phyloP scores from a whole-genome alignment of 2,888 invertebrate species.

The Sericinus montela region DNA sequence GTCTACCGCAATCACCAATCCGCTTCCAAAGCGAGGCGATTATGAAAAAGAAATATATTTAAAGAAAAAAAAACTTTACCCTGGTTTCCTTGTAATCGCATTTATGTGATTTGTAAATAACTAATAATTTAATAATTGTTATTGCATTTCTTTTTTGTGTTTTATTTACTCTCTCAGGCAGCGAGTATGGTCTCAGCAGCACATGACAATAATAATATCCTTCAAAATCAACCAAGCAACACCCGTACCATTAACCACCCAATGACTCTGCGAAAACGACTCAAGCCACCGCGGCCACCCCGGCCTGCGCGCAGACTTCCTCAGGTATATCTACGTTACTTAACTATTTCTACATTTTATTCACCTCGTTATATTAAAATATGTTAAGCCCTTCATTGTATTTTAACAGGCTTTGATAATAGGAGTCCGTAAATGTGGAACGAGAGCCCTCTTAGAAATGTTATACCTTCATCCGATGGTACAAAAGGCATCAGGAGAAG shows the following conservation, averaged over 20 bases:
- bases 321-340: constrained; percentile 66
- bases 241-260: constrained; percentile 68
- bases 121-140: no score
- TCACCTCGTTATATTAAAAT: not conserved
- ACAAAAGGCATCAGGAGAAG: constrained; percentile 95
- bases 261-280: constrained; percentile 64
- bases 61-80: no score
- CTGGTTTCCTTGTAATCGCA: no score
- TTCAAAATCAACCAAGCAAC: constrained; percentile 66
- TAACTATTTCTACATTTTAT: not conserved
- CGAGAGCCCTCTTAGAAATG: constrained; percentile 97
- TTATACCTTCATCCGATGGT: constrained; percentile 95
- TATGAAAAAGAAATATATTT: no score
- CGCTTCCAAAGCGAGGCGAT: no score
- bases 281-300: constrained; percentile 58
- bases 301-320: constrained; percentile 67
- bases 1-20: no score
- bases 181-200: constrained; percentile 80
- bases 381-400: not conserved
- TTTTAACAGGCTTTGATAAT: constrained; percentile 89
- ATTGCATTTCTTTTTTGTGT: no score
- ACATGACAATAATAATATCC: constrained; percentile 69
- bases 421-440: constrained; percentile 98
- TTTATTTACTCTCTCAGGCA: constrained; percentile 45
- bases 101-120: no score